A percentile compares a stretch with the other conserved stretches of the same genome.
Conservation (phyloP, 2,797 vertebrate species). For the Gallinago solitaria region DNA sequence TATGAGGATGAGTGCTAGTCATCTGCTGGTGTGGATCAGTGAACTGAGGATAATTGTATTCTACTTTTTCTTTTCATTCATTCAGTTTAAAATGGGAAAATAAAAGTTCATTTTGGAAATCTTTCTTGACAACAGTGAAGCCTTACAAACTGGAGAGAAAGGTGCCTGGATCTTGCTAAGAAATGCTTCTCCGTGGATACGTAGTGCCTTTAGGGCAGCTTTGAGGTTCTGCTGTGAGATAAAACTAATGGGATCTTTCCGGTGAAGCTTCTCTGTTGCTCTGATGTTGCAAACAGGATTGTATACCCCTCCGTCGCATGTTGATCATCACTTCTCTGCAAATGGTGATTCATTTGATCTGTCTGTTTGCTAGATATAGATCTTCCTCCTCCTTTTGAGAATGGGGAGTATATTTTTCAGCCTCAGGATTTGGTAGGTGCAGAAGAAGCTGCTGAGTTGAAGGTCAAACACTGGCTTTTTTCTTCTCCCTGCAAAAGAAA, state of each 20-base stretch:
- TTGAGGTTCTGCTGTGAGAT: not conserved
- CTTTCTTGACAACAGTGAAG: not conserved
- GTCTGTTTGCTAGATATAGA: not conserved
- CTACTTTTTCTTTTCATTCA: not conserved
- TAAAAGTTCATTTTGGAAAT: not conserved
- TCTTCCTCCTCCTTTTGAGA: not conserved
- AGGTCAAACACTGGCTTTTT: not conserved
- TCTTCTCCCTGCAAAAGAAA: not conserved
- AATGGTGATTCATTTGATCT: not conserved
- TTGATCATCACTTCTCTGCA: not conserved
- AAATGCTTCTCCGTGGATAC: not conserved
- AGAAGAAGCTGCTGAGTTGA: not conserved
- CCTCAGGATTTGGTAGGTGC: not conserved
- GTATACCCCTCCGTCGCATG: not conserved
- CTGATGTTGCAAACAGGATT: not conserved
- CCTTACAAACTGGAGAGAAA: not conserved
- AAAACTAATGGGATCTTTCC: not conserved
- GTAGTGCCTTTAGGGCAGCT: conserved; percentile 1
- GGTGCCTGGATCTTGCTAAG: not conserved
- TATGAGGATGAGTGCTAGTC: not conserved
- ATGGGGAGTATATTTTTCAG: not conserved
- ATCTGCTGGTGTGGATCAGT: not conserved
- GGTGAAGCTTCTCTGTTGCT: rapidly evolving
- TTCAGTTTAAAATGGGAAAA: not conserved
- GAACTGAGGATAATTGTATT: not conserved